Conservation (phyloP, 2,113 vertebrate species). For the Salvelinus sp. region DNA sequence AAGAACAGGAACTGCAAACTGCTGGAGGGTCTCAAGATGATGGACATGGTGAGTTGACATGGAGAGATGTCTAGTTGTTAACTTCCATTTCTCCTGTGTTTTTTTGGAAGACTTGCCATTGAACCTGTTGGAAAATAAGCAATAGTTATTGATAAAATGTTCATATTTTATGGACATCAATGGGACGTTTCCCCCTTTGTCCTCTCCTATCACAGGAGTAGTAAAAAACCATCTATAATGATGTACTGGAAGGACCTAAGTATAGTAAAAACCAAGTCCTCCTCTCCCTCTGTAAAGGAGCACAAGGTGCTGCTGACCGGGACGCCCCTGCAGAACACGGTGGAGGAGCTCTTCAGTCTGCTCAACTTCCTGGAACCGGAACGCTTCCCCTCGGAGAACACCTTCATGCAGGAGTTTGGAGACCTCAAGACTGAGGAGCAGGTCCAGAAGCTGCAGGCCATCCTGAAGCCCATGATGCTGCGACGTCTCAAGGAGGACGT, state of each 20-base stretch:
- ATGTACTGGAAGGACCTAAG: too few relatives aligned
- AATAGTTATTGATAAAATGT: too few relatives aligned
- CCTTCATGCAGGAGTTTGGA: constrained; percentile 98
- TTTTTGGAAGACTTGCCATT: too few relatives aligned
- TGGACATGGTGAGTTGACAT: constrained; percentile 90
- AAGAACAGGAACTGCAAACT: constrained; percentile 99
- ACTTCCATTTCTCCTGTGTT: too few relatives aligned
- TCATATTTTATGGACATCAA: too few relatives aligned
- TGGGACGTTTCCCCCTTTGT: too few relatives aligned
- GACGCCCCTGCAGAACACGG: constrained; percentile 96
- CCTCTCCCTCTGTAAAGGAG: constrained; percentile 74
- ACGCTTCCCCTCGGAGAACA: constrained; percentile 93
- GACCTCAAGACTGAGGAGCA: constrained; percentile 99
- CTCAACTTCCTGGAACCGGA: constrained; percentile 96
- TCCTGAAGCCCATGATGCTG: constrained; percentile 98
- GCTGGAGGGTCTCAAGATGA: constrained; percentile 96
- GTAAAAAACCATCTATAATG: too few relatives aligned
- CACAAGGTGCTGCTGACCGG: constrained; percentile 98
- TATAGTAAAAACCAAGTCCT: too few relatives aligned
- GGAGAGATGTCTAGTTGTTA: background rate
- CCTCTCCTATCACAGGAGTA: too few relatives aligned
- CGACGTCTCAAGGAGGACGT: constrained; percentile 97
- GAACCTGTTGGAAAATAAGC: too few relatives aligned
- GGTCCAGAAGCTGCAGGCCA: constrained; percentile 97
- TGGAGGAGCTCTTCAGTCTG: constrained; percentile 97